phyloP scores from a whole-genome alignment of 1,140 invertebrate species.

The Ctenoplectra terminalis region DNA sequence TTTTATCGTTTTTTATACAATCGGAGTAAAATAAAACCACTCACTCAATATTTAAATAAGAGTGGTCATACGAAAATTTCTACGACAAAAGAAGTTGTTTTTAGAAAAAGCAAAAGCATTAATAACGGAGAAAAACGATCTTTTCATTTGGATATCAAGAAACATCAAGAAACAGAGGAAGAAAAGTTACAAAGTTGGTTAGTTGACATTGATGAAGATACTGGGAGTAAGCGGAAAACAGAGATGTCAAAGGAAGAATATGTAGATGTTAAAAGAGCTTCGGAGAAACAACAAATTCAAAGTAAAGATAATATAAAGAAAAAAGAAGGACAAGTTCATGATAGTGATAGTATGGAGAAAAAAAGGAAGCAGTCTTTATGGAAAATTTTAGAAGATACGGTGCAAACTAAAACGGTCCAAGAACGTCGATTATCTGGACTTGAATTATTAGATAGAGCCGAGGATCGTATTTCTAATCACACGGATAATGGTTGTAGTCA shows the following conservation, averaged over 20 bases:
- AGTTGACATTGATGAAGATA: constrained; percentile 58
- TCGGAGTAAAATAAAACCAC: constrained; percentile 75
- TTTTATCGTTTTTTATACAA: constrained; percentile 82
- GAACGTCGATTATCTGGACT: constrained; percentile 33
- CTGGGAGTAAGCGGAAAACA: constrained; percentile 24
- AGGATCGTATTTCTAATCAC: constrained; percentile 33
- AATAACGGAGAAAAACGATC: constrained; percentile 42
- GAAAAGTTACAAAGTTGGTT: constrained; percentile 71
- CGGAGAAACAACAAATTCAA: constrained; percentile 28
- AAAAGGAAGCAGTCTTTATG: constrained; percentile 40
- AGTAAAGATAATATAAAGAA: constrained; percentile 14
- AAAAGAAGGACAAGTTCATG: constrained; percentile 30
- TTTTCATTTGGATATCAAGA: constrained; percentile 45
- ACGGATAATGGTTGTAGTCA: constrained; percentile 17
- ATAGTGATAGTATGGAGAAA: constrained; percentile 2
- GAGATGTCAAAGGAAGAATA: constrained; percentile 20
- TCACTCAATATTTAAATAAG: constrained; percentile 47
- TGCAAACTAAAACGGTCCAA: constrained; percentile 5
- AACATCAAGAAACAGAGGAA: constrained; percentile 60
- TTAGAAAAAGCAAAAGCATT: constrained; percentile 35
- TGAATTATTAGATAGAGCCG: constrained; percentile 25
- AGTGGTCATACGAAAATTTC: constrained; percentile 1
- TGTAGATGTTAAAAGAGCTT: background rate
- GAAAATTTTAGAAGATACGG: constrained; percentile 48
- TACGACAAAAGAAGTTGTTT: constrained; percentile 9